phyloP scores from a whole-genome alignment of 1,140 invertebrate species.

The Amphibalanus amphitrite region DNA sequence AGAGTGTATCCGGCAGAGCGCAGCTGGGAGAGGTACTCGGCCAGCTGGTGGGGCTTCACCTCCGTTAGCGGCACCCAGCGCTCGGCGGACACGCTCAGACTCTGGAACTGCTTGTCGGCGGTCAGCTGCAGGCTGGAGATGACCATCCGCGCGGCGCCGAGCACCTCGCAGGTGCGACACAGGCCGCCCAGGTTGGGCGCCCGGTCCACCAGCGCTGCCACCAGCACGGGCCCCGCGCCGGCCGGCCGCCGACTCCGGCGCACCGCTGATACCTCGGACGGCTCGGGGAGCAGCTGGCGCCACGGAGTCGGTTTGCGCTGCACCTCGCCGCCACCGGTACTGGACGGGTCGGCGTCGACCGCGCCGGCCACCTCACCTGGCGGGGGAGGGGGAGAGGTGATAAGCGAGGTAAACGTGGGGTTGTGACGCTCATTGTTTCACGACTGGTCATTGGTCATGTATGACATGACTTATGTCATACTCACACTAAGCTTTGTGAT shows the following conservation, averaged over 20 bases:
- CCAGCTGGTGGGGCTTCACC: conserved; percentile 43
- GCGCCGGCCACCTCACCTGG: neutral
- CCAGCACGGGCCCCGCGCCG: conserved; percentile 39
- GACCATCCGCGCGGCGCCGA: conserved; percentile 50
- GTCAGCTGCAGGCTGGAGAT: conserved; percentile 20
- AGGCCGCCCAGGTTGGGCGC: conserved; percentile 78
- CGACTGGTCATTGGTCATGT: no score
- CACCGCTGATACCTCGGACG: conserved; percentile 18
- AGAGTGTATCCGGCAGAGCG: conserved; percentile 55
- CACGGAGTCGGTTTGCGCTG: conserved; percentile 51
- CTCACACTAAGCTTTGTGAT: no score
- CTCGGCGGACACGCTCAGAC: conserved; percentile 74
- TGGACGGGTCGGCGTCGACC: conserved; percentile 11
- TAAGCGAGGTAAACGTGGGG: no score
- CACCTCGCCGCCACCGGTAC: conserved; percentile 25
- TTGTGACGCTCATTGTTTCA: no score
- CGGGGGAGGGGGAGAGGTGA: neutral
- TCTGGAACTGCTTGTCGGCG: conserved; percentile 63
- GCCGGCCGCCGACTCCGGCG: conserved; percentile 10
- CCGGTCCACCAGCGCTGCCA: conserved; percentile 70
- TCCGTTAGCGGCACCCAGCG: conserved; percentile 68
- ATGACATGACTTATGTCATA: no score
- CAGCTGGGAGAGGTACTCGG: conserved; percentile 47
- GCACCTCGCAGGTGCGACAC: conserved; percentile 79
- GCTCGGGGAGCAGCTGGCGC: conserved; percentile 35